These are phyloP conservation scores for Acleris sparsana DNA, from an alignment of 2,888 invertebrate genomes.

Conservation along the genomic window DNA sequence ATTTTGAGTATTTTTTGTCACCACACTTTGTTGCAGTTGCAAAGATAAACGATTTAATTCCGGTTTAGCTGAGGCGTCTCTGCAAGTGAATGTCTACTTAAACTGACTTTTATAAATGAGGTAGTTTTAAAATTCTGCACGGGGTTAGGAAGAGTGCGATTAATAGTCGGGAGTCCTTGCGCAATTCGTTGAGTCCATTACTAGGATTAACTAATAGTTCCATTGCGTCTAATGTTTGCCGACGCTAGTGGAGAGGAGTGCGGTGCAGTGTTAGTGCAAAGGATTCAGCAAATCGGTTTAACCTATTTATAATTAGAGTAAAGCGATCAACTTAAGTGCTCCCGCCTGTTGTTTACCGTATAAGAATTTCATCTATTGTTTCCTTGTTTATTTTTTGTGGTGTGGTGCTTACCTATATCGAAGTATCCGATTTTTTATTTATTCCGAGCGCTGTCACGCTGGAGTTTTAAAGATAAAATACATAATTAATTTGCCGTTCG, in stretches of 20 bases:
- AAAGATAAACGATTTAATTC: slow-evolving; percentile 45
- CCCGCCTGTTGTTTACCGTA: too few species aligned
- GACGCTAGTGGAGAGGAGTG: slow-evolving; percentile 4
- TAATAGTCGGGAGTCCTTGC: slow-evolving; percentile 46
- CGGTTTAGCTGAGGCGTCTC: slow-evolving; percentile 38
- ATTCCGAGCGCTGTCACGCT: too few species aligned
- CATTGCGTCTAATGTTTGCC: slow-evolving; percentile 18
- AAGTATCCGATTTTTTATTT: too few species aligned
- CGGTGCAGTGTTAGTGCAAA: neutral
- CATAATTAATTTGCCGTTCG: too few species aligned
- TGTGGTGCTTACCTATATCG: too few species aligned
- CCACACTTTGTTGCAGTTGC: slow-evolving; percentile 30
- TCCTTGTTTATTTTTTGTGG: too few species aligned
- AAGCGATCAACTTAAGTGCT: too few species aligned
- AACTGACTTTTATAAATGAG: slow-evolving; percentile 60
- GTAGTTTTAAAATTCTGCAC: slow-evolving; percentile 55
- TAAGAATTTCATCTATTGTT: too few species aligned
- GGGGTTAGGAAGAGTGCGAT: slow-evolving; percentile 52
- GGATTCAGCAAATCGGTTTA: neutral
- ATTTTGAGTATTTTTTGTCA: slow-evolving; percentile 29
- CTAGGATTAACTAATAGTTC: slow-evolving; percentile 17
- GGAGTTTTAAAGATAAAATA: too few species aligned
- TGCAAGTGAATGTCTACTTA: slow-evolving; percentile 41
- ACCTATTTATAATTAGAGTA: too few species aligned
- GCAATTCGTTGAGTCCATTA: slow-evolving; percentile 43